Percentiles rank a stretch among this genome's conserved stretches.
phyloP scores from a whole-genome alignment of 2,888 invertebrate species.

The Hypomecis punctinalis region DNA sequence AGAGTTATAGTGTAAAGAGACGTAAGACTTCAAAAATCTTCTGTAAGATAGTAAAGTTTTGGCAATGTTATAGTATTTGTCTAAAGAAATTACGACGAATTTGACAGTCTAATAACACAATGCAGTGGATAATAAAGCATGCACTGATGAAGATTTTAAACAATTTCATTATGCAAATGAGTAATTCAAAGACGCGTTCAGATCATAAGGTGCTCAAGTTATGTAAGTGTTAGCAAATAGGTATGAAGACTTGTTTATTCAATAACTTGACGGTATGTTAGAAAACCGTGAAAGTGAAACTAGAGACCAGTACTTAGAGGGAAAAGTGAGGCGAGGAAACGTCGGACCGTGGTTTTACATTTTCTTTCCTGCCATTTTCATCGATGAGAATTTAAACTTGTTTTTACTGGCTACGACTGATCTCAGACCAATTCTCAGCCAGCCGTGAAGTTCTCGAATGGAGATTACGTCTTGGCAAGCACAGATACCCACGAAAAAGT shows the following conservation, averaged over 20 bases:
- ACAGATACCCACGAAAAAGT: no score
- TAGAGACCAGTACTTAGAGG: slow-evolving; percentile 63
- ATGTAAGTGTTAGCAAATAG: background rate
- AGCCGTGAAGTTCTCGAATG: no score
- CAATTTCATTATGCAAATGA: background rate
- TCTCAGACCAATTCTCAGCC: background rate
- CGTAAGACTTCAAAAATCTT: no score
- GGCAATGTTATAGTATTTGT: no score
- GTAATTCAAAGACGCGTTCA: background rate
- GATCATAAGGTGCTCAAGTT: background rate
- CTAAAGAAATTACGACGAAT: no score
- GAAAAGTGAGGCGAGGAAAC: slow-evolving; percentile 66
- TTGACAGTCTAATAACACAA: no score
- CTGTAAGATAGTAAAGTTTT: no score
- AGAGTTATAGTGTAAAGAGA: no score
- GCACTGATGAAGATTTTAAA: no score
- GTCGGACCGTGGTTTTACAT: slow-evolving; percentile 56
- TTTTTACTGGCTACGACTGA: slow-evolving; percentile 1
- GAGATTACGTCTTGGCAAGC: no score
- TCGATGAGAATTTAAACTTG: slow-evolving; percentile 28
- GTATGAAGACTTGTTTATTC: slow-evolving; percentile 26
- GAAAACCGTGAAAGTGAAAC: slow-evolving; percentile 74
- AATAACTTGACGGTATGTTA: slow-evolving; percentile 43
- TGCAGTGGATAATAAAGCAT: no score
- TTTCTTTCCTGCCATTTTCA: slow-evolving; percentile 69